Evolutionary conservation across 2,888 invertebrate species (phyloP).

Genomic region (Fragum whitleyi): DNA sequence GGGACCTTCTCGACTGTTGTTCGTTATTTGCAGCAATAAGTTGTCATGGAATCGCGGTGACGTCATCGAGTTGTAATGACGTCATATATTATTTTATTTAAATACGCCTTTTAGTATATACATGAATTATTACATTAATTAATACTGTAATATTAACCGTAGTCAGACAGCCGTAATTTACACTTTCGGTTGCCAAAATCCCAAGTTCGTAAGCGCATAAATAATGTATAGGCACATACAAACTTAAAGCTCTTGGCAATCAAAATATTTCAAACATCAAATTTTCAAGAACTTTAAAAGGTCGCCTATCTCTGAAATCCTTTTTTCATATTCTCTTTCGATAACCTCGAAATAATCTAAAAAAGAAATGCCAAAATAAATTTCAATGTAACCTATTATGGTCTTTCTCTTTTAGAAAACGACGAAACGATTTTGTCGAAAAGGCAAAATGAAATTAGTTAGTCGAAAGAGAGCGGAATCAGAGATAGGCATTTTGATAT

Average conservation of each 20-base stretch:
- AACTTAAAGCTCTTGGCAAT: too few relatives aligned
- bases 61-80: background rate
- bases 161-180: background rate
- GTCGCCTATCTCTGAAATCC: too few relatives aligned
- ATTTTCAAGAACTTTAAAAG: too few relatives aligned
- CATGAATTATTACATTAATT: background rate
- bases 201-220: too few relatives aligned
- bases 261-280: too few relatives aligned
- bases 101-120: background rate
- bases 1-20: conserved; percentile 21
- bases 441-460: background rate
- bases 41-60: conserved; percentile 10
- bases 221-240: too few relatives aligned
- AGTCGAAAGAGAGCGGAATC: background rate
- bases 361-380: too few relatives aligned
- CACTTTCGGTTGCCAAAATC: too few relatives aligned
- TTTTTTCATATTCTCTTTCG: too few relatives aligned
- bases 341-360: too few relatives aligned
- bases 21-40: background rate
- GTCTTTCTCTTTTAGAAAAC: too few relatives aligned
- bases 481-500: background rate
- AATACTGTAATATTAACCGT: conserved; percentile 10
- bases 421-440: background rate
- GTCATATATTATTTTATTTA: conserved; percentile 2
- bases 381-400: too few relatives aligned